These are phyloP conservation scores for Pocillopora meandrina DNA, from an alignment of 92 coral and sea anemone genomes.

Conservation along the genomic window DNA sequence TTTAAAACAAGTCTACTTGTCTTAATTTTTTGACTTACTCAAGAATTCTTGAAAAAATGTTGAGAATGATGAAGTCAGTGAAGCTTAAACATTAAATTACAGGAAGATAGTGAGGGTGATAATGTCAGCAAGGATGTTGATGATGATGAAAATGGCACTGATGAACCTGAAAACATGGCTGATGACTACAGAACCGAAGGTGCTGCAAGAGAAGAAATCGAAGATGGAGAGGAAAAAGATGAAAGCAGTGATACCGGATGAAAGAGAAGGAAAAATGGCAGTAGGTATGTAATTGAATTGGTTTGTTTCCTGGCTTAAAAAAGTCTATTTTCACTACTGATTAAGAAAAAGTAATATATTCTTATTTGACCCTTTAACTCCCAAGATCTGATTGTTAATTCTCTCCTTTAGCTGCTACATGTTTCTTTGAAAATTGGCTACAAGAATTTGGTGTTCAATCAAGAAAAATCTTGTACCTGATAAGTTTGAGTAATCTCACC, in stretches of 20 bases:
- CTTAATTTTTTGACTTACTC: not conserved
- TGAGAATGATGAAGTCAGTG: not conserved
- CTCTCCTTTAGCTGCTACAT: no score
- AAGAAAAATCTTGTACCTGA: no score
- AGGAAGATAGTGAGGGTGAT: slow-evolving; percentile 1
- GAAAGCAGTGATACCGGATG: slow-evolving; percentile 11
- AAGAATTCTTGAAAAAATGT: not conserved
- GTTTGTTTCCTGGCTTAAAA: not conserved
- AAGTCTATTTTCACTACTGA: no score
- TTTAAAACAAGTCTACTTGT: not conserved
- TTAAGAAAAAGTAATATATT: not conserved
- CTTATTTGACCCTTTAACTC: no score
- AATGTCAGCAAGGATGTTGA: slow-evolving; percentile 1
- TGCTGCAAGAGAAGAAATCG: slow-evolving; percentile 24
- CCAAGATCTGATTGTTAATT: no score
- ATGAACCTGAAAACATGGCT: not conserved
- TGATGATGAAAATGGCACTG: not conserved
- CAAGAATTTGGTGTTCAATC: no score
- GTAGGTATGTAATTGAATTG: not conserved
- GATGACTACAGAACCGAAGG: slow-evolving; percentile 12
- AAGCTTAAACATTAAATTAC: not conserved
- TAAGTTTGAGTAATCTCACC: no score
- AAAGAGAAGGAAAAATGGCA: not conserved
- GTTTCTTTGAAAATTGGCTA: no score
- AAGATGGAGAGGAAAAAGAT: slow-evolving; percentile 27